Evolutionary conservation across 1,140 invertebrate species (phyloP).

Genomic region (Drosophila auraria): DNA sequence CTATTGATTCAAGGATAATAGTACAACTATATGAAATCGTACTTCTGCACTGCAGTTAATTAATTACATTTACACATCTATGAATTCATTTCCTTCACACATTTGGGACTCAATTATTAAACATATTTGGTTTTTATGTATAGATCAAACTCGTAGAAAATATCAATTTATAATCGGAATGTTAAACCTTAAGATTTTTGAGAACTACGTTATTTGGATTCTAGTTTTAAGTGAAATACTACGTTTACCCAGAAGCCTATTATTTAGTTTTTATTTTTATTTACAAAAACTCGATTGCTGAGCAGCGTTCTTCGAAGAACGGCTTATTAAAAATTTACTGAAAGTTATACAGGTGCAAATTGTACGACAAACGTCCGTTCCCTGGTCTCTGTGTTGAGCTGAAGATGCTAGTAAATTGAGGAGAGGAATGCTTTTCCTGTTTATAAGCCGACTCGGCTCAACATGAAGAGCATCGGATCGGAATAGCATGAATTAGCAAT

Average conservation of each 20-base stretch:
- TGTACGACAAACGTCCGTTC: background rate
- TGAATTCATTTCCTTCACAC: background rate
- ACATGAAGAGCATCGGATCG: background rate
- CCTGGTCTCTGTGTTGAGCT: background rate
- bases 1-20: slow-evolving; percentile 37
- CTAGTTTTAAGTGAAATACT: background rate
- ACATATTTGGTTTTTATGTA: background rate
- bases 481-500: background rate
- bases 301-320: background rate
- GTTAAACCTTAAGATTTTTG: background rate
- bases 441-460: background rate
- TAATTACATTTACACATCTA: background rate
- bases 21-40: slow-evolving; percentile 50
- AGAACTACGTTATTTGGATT: background rate
- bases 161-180: background rate
- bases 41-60: background rate
- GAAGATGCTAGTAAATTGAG: background rate
- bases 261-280: slow-evolving; percentile 13
- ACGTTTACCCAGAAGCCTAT: slow-evolving; percentile 1
- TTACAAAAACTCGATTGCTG: background rate
- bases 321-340: background rate
- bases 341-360: background rate
- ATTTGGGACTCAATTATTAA: background rate
- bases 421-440: background rate
- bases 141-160: background rate